Conservation (phyloP, 2,797 vertebrate genomes). For the Simalia tracyae region DNA sequence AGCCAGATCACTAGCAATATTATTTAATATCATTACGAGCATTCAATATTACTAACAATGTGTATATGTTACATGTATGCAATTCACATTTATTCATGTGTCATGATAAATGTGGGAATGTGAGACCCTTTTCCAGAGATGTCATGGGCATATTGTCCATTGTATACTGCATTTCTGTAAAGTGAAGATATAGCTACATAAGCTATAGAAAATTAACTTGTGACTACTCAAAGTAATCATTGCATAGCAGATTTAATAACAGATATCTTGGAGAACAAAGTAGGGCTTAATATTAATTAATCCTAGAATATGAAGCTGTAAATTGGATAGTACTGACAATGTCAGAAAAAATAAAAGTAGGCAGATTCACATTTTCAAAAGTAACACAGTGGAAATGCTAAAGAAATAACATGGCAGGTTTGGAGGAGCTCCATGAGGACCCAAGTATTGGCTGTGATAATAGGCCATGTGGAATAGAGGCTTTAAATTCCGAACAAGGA, state of each 20-base stretch:
- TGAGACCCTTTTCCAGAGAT: not conserved
- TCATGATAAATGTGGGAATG: not conserved
- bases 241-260: not conserved
- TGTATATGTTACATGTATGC: not conserved
- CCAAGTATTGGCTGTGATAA: not conserved
- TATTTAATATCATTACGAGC: not conserved
- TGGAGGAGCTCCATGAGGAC: not conserved
- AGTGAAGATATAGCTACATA: not conserved
- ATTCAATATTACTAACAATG: not conserved
- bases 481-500: not conserved
- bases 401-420: not conserved
- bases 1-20: not conserved
- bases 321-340: not conserved
- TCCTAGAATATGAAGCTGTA: not conserved
- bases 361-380: not conserved
- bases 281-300: not conserved
- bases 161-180: not conserved
- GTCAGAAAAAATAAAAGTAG: not conserved
- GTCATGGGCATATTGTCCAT: not conserved
- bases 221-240: not conserved
- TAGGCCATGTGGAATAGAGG: not conserved
- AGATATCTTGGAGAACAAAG: not conserved
- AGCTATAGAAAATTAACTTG: not conserved
- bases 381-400: not conserved
- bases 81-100: not conserved